Evolutionary conservation across 2,113 vertebrate species (phyloP), one percentile per base, ranked within the genome.

Genomic region (Grammomys surdaster): DNA sequence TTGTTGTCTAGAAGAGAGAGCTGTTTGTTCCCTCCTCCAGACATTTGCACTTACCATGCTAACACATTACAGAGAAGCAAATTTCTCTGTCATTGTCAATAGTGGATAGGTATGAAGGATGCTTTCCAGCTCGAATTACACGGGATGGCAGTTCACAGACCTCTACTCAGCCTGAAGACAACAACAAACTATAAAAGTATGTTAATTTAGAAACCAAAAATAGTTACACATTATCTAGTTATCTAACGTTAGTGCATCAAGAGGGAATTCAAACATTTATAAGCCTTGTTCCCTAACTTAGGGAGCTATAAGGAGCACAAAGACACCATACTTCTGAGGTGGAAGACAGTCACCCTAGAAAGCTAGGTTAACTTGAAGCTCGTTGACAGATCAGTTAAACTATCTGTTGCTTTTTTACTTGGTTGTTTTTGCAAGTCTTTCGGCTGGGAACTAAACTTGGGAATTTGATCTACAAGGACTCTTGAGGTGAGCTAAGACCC

Each of bases 11-110:
- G 58, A 97, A 97, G 14, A 94, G 80, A 90, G 97, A 92, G 76
- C 13, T 33, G 75, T 73, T 95, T 98, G 84, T 96, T 88, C 80
- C 90, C 51, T 0, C 60, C 89, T 89, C 93, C 54, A n/a, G 86
- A 95, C 81, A 94, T 72, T 95, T 94, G 22, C 63, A 87, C 81
- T 76, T 58, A 69, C 73, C 67, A 26, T 75, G 28, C 82, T 60
- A 97, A 97, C 93, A 80, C 78, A 93, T 76, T 90, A 97, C 76
- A 90, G 86, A 97, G 97, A 98, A 97, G 95, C 78, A 98, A 97
- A 97, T 98, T 96, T 98, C 96, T 97, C 97, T 97, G 93, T 97
- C 95, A 96, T 86, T 96, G 80, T 97, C 96, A 97, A 97, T 94
- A 76, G 70, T 10, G 26, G 51, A 56, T 89, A 93, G 7, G 72